phyloP scores from a whole-genome alignment of 2,797 vertebrate species.

The Benthosema pterotum region DNA sequence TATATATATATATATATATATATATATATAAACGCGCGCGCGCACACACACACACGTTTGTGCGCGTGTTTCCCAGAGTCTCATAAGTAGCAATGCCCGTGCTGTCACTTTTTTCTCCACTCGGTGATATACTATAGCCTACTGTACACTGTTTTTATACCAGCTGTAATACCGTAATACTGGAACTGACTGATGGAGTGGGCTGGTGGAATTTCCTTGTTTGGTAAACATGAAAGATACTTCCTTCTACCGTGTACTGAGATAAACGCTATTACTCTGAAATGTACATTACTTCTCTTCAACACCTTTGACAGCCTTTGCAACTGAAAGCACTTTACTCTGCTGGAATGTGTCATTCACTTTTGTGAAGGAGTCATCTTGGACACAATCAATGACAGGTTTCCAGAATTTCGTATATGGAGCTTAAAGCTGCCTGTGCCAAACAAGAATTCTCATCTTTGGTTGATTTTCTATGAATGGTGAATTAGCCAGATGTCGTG shows the following conservation, averaged over 20 bases:
- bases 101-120: slow-evolving; percentile 33
- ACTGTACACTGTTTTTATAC: slow-evolving; percentile 21
- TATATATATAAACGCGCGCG: no score
- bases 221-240: slow-evolving; percentile 35
- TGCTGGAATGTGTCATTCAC: slow-evolving; percentile 10
- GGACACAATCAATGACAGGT: neutral
- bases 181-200: slow-evolving; percentile 40
- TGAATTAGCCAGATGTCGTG: no score
- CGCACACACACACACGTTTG: no score
- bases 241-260: slow-evolving; percentile 30
- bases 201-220: slow-evolving; percentile 39
- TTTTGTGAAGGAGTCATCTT: neutral
- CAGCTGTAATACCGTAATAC: slow-evolving; percentile 25
- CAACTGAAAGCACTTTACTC: slow-evolving; percentile 1
- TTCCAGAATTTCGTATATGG: no score
- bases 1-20: no score
- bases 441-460: no score
- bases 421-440: no score
- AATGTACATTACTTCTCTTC: slow-evolving; percentile 2
- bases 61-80: neutral
- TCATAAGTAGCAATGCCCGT: slow-evolving; percentile 45
- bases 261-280: slow-evolving; percentile 2
- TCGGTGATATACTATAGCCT: slow-evolving; percentile 25
- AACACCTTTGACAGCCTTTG: neutral
- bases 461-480: no score